Percentiles rank a stretch among this genome's conserved stretches.
These are phyloP conservation scores for Pristionchus exspectatus DNA, from an alignment of 2,888 invertebrate genomes.

Conservation along the genomic window DNA sequence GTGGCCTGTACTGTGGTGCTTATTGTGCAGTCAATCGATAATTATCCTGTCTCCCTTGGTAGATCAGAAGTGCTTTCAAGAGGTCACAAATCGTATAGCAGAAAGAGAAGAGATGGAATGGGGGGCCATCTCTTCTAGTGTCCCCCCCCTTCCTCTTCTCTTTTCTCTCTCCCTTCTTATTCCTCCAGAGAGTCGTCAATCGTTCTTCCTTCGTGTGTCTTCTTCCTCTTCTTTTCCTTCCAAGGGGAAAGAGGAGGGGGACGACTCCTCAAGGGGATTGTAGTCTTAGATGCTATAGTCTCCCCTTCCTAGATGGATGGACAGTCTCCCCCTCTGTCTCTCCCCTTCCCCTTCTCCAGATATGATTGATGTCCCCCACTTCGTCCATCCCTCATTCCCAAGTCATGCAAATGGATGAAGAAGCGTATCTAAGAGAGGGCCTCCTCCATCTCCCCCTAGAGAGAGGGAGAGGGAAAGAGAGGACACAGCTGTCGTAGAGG, in stretches of 20 bases:
- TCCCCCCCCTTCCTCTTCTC: slow-evolving; percentile 11
- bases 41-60: neutral
- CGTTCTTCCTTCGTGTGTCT: slow-evolving; percentile 3
- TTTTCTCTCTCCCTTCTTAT: slow-evolving; percentile 24
- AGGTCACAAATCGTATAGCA: neutral
- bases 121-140: neutral
- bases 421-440: slow-evolving; percentile 47
- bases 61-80: neutral
- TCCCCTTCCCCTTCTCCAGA: neutral
- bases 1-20: neutral
- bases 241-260: neutral
- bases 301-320: neutral
- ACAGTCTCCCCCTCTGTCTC: neutral
- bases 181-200: slow-evolving; percentile 37
- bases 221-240: neutral
- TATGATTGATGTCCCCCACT: slow-evolving; percentile 42
- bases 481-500: slow-evolving; percentile 41
- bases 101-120: neutral
- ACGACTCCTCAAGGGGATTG: slow-evolving; percentile 14
- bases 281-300: neutral
- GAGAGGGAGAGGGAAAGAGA: slow-evolving; percentile 48
- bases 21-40: neutral
- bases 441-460: neutral
- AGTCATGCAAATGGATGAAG: slow-evolving; percentile 15
- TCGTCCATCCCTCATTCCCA: neutral